Percentiles rank a stretch among this genome's conserved stretches.
Conservation (phyloP, 2,797 vertebrate species). For the Chaetophractus vellerosus region DNA sequence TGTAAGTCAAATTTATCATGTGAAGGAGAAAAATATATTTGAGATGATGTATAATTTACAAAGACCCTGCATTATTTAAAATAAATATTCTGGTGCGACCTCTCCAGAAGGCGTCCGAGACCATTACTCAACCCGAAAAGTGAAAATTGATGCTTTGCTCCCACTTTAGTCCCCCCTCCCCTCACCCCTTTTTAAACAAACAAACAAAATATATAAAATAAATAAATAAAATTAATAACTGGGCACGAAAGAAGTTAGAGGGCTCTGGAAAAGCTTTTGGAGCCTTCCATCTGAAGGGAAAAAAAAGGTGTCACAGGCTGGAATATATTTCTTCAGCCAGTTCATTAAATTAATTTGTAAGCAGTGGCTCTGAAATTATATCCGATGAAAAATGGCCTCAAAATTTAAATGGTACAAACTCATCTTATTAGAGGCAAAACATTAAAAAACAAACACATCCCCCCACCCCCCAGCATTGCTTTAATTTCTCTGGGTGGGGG, state of each 20-base stretch:
- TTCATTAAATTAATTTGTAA: slow-evolving; percentile 99
- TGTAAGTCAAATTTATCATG: slow-evolving; percentile 88
- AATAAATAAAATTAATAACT: slow-evolving; percentile 87
- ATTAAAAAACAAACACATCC: slow-evolving; percentile 99
- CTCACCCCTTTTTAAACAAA: slow-evolving; percentile 65
- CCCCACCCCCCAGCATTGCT: slow-evolving; percentile 94
- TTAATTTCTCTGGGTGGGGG: slow-evolving; percentile 93
- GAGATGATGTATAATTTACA: slow-evolving; percentile 90
- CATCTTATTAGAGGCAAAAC: slow-evolving; percentile 99
- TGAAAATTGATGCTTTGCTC: slow-evolving; percentile 85
- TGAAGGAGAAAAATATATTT: slow-evolving; percentile 88
- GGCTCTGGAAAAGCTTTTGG: slow-evolving; percentile 83
- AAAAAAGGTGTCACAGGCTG: slow-evolving; percentile 91
- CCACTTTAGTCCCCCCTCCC: slow-evolving; percentile 62
- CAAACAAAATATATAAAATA: slow-evolving; percentile 84
- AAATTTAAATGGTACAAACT: slow-evolving; percentile 99
- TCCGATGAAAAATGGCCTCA: slow-evolving; percentile 99
- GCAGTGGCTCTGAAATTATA: slow-evolving; percentile 98
- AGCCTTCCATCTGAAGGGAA: slow-evolving; percentile 86
- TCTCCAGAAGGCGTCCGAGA: slow-evolving; percentile 84
- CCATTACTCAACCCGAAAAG: slow-evolving; percentile 87
- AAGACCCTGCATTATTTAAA: slow-evolving; percentile 89
- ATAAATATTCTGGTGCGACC: slow-evolving; percentile 86
- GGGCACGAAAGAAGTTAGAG: slow-evolving; percentile 84
- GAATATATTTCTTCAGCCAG: slow-evolving; percentile 97